Base-by-base conservation (phyloP, 2,888 invertebrate species). In the Agriopis marginaria region DNA sequence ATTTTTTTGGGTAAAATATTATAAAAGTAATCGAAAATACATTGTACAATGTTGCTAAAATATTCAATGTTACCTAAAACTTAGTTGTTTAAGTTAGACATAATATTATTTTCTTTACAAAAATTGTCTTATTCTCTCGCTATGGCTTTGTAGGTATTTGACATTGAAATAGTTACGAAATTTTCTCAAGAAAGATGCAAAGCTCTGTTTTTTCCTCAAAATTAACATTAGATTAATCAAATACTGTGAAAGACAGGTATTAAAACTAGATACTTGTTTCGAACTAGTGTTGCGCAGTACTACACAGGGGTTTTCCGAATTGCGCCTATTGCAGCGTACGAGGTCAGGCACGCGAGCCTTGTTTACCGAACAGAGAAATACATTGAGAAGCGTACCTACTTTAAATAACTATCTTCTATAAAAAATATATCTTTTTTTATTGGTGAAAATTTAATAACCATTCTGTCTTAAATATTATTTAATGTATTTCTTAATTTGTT, bases 271-370 rank as follows among this genome's bases (percentile, higher is more conserved):
- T 51, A 51, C 40, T 62, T 51, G 61, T 32, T n/a, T 53, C 44
- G 81, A 86, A 84, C 44, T 66, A 65, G 79, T 79, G 70, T 76
- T 85, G 86, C 70, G 72, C 88, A 88, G 90, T 83, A 23, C n/a
- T 89, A 88, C 75, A 77, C 81, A 72, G 79, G 93, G 92, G 88
- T 91, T 93, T 93, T 89, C 92, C 93, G 86, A 90, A 88, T 84
- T 84, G 87, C 84, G 82, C 78, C 84, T 86, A 87, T 88, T 92
- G 90, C 91, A 88, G 80, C 80, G 82, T 75, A 74, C 77, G 80
- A 89, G 90, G 87, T 85, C 89, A 83, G 78, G 79, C 82, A 82
- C 76, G 74, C 76, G 77, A 81, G 77, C 71, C 68, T 79, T 78
- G 73, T 77, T 73, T 68, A 74, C 69, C 6, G 75, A 82, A 83